phyloP scores from a whole-genome alignment of 1,140 invertebrate genomes.

The Palaemon carinicauda region DNA sequence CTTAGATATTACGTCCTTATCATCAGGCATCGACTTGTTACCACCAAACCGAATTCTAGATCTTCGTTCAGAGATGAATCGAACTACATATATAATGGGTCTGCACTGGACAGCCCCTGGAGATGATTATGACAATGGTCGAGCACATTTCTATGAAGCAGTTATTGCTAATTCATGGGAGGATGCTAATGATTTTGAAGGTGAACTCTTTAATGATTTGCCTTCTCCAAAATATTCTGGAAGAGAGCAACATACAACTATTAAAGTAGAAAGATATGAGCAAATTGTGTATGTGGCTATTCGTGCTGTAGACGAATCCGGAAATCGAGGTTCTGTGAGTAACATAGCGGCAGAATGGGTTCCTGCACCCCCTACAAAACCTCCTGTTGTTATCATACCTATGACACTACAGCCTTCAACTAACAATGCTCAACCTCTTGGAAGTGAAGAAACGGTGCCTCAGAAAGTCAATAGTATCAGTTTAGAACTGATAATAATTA shows the following conservation, averaged over 20 bases:
- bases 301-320: constrained; percentile 65
- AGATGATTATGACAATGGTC: constrained; percentile 61
- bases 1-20: constrained; percentile 24
- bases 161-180: constrained; percentile 38
- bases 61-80: constrained; percentile 56
- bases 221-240: constrained; percentile 34
- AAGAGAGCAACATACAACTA: constrained; percentile 20
- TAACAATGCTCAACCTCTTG: constrained; percentile 34
- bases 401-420: constrained; percentile 19
- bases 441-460: constrained; percentile 11
- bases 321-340: constrained; percentile 67
- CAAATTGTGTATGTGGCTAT: constrained; percentile 66
- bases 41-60: constrained; percentile 63
- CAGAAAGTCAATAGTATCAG: constrained; percentile 10
- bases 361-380: constrained; percentile 61
- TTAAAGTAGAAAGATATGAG: constrained; percentile 40
- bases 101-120: constrained; percentile 62
- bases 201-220: constrained; percentile 33
- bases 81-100: constrained; percentile 56
- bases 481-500: constrained; percentile 41
- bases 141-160: constrained; percentile 55
- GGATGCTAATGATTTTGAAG: constrained; percentile 40
- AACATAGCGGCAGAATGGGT: constrained; percentile 69
- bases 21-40: constrained; percentile 53
- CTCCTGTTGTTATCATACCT: constrained; percentile 39